Evolutionary conservation across 1,140 invertebrate genomes (phyloP).

Genomic region (Zaprionus taronus): DNA sequence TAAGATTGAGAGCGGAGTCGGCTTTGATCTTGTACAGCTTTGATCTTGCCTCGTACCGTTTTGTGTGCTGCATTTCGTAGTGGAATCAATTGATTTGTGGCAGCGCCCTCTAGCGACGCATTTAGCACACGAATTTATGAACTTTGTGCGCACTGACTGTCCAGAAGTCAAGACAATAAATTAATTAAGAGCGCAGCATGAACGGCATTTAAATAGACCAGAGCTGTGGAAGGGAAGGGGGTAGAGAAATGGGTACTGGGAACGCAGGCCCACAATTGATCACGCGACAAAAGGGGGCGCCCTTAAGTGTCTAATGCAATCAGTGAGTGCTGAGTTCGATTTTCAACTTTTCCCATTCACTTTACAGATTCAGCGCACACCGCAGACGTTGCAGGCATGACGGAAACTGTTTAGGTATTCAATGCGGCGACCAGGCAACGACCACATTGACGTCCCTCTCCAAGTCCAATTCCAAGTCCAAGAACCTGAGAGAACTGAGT

Average conservation of each 20-base stretch:
- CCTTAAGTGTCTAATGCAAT: slow-evolving; percentile 60
- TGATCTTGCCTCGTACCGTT: slow-evolving; percentile 5
- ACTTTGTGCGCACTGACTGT: slow-evolving; percentile 20
- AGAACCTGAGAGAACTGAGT: slow-evolving; percentile 42
- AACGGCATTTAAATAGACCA: slow-evolving; percentile 51
- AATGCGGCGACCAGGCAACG: slow-evolving; percentile 43
- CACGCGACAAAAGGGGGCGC: slow-evolving; percentile 36
- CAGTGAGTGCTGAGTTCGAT: slow-evolving; percentile 21
- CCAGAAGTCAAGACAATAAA: slow-evolving; percentile 62
- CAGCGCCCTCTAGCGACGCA: slow-evolving; percentile 38
- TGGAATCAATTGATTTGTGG: slow-evolving; percentile 28
- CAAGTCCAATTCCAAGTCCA: slow-evolving; percentile 34
- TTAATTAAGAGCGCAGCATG: slow-evolving; percentile 63
- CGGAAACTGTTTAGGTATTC: slow-evolving; percentile 72
- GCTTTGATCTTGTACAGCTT: slow-evolving; percentile 62
- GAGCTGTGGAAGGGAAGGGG: background rate
- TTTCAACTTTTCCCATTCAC: slow-evolving; percentile 48
- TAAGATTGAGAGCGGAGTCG: slow-evolving; percentile 42
- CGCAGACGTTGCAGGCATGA: slow-evolving; percentile 57
- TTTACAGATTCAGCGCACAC: slow-evolving; percentile 72
- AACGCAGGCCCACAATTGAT: slow-evolving; percentile 48
- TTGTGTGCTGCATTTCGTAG: slow-evolving; percentile 14
- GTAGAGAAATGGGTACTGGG: background rate
- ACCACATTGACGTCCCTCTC: slow-evolving; percentile 14
- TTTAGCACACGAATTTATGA: slow-evolving; percentile 64